A percentile compares a stretch with the other conserved stretches of the same genome.
Evolutionary conservation across 1,140 invertebrate genomes (phyloP).

Genomic region (Pogonognathellus flavescens): DNA sequence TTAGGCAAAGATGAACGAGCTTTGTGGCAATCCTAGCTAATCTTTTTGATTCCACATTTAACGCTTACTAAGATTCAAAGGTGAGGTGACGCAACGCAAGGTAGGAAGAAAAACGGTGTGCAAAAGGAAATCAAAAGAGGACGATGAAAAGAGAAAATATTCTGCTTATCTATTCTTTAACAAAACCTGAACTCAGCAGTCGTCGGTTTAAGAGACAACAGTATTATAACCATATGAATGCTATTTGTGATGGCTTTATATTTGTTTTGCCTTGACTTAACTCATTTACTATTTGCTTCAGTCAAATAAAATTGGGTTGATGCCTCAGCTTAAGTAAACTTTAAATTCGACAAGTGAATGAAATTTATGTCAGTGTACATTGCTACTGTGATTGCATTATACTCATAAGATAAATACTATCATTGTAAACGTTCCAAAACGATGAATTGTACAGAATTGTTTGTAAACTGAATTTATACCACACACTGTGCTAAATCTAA

Average conservation of each 20-base stretch:
- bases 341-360: no score
- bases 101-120: neutral
- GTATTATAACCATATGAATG: neutral
- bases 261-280: neutral
- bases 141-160: neutral
- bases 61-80: neutral
- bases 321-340: neutral
- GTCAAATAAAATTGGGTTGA: neutral
- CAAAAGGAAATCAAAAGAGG: neutral
- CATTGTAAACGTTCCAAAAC: no score
- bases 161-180: neutral
- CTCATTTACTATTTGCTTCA: neutral
- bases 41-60: neutral
- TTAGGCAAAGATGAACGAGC: neutral
- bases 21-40: neutral
- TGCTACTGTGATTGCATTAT: no score
- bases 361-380: no score
- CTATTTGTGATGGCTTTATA: neutral
- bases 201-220: no score
- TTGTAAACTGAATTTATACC: no score
- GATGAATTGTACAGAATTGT: no score
- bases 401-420: no score
- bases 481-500: no score
- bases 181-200: no score
- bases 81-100: neutral